A percentile compares a stretch with the other conserved stretches of the same genome.
Conservation (phyloP, 2,113 vertebrate genomes). For the Planiliza haematocheilus region DNA sequence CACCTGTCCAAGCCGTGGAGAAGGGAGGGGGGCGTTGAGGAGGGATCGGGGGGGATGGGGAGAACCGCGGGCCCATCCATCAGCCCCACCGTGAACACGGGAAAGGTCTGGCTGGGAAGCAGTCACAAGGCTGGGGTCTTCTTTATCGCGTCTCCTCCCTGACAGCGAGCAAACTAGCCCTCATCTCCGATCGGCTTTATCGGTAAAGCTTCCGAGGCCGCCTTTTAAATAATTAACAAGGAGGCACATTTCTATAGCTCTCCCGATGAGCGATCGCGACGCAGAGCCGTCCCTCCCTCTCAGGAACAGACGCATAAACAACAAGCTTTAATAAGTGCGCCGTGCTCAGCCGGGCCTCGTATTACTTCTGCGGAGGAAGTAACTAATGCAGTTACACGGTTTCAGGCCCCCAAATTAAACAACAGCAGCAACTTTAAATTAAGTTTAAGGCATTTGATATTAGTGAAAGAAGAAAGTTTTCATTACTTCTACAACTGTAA, state of each 20-base stretch:
- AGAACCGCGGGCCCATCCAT: constrained; percentile 72
- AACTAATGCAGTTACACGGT: not conserved
- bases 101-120: constrained; percentile 32
- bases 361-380: not conserved
- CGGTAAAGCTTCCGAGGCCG: constrained; percentile 58
- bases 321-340: constrained; percentile 39
- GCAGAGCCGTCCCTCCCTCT: constrained; percentile 49
- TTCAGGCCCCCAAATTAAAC: too few species aligned
- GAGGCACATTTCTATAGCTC: constrained; percentile 66
- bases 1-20: constrained; percentile 70
- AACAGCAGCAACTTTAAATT: not conserved
- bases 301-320: constrained; percentile 33
- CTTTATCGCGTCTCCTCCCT: constrained; percentile 51
- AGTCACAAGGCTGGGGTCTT: constrained; percentile 30
- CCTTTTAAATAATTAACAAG: constrained; percentile 80
- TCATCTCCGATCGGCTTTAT: constrained; percentile 67
- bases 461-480: not conserved
- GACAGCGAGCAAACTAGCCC: constrained; percentile 62
- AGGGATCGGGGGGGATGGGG: constrained; percentile 24
- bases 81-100: constrained; percentile 62
- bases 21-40: constrained; percentile 9
- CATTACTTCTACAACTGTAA: too few species aligned
- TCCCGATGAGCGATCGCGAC: constrained; percentile 62
- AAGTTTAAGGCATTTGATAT: not conserved
- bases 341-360: constrained; percentile 9